Evolutionary conservation across 1,140 invertebrate genomes (phyloP).

Genomic region (Leptinotarsa lineolata): DNA sequence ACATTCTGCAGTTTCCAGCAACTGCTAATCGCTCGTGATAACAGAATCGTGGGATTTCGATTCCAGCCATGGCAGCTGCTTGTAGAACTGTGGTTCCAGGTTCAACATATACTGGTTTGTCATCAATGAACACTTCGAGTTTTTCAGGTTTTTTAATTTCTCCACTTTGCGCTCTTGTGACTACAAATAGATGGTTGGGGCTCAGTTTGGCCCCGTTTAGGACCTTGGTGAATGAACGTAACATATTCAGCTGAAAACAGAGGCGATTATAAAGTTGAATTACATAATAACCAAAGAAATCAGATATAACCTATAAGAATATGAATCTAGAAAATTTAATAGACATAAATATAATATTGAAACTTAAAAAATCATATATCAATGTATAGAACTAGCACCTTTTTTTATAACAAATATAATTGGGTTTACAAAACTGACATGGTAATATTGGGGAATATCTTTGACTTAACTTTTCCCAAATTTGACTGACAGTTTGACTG

Average conservation of each 20-base stretch:
- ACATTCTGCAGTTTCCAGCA: conserved; percentile 99
- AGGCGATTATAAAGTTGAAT: background rate
- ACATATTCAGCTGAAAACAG: conserved; percentile 40
- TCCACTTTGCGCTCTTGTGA: conserved; percentile 37
- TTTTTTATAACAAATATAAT: too few relatives aligned
- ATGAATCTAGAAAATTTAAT: too few relatives aligned
- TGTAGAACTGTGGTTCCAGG: conserved; percentile 98
- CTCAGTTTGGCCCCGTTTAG: conserved; percentile 48
- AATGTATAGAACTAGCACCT: too few relatives aligned
- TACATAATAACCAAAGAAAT: background rate
- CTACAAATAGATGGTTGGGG: conserved; percentile 43
- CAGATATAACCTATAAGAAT: too few relatives aligned
- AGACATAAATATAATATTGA: too few relatives aligned
- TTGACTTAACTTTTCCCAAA: too few relatives aligned
- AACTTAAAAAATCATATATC: too few relatives aligned
- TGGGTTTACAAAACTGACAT: too few relatives aligned
- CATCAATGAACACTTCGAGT: conserved; percentile 98
- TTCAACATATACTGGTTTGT: conserved; percentile 89
- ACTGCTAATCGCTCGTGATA: conserved; percentile 98
- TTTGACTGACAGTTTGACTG: too few relatives aligned
- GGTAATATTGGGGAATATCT: too few relatives aligned
- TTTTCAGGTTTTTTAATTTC: conserved; percentile 69
- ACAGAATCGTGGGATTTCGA: conserved; percentile 99
- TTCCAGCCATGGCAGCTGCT: conserved; percentile 94
- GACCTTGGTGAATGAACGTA: conserved; percentile 49